Conservation (phyloP, 2,113 vertebrate species). For the Dryoscopus gambensis region DNA sequence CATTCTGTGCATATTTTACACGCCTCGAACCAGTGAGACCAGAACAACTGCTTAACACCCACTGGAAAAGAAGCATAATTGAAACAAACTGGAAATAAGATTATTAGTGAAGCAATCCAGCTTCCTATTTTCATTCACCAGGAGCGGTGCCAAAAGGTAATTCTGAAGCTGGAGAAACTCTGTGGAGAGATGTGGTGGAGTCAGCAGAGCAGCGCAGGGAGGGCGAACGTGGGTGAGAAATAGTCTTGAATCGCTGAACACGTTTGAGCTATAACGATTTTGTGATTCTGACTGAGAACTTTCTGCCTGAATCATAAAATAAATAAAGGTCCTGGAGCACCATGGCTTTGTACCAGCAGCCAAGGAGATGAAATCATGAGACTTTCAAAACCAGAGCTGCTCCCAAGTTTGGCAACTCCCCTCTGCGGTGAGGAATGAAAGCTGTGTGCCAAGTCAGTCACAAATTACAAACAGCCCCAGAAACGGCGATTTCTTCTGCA, state of each 20-base stretch:
- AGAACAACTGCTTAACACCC: background rate
- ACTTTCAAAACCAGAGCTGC: constrained; percentile 14
- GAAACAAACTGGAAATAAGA: constrained; percentile 37
- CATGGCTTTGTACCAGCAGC: background rate
- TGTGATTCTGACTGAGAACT: constrained; percentile 10
- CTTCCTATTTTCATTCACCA: constrained; percentile 15
- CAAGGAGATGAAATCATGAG: constrained; percentile 43
- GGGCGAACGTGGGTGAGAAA: background rate
- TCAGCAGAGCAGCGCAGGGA: background rate
- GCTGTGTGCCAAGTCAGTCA: background rate
- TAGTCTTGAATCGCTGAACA: background rate
- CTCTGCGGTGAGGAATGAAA: background rate
- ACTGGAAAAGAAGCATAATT: constrained; percentile 41
- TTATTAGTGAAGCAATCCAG: constrained; percentile 22
- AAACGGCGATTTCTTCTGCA: accelerated
- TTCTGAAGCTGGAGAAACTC: background rate
- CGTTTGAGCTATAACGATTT: background rate
- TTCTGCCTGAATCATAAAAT: constrained; percentile 36
- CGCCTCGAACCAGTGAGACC: background rate
- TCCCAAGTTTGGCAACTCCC: constrained; percentile 36
- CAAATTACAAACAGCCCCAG: background rate
- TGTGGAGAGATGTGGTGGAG: background rate
- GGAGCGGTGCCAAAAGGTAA: constrained; percentile 25
- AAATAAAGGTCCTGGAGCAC: constrained; percentile 25
- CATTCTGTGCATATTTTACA: background rate